These are phyloP conservation scores for Cuniculus paca DNA, from an alignment of 2,797 vertebrate genomes.

Conservation along the genomic window DNA sequence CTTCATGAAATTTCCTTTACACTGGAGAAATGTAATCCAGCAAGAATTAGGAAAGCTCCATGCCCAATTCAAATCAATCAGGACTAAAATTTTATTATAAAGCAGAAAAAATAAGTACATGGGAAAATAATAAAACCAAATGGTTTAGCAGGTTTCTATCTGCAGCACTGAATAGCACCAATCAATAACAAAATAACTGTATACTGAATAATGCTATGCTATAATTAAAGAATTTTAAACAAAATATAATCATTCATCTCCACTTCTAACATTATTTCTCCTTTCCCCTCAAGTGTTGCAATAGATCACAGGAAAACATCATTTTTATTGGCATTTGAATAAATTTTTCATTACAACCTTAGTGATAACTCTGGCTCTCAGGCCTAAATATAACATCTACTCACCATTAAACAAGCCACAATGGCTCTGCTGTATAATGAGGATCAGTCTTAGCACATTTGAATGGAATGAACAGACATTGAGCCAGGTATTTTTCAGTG, in stretches of 20 bases:
- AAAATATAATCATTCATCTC: conserved; percentile 30
- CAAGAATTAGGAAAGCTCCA: neutral
- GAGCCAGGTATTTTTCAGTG: neutral
- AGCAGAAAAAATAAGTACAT: neutral
- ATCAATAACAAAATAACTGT: neutral
- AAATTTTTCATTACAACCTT: conserved; percentile 26
- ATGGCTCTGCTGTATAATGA: neutral
- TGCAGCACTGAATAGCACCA: neutral
- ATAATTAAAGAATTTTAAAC: conserved; percentile 49
- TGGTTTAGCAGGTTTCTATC: neutral
- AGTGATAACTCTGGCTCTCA: conserved; percentile 27
- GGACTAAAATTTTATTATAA: conserved; percentile 27
- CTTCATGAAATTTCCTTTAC: neutral
- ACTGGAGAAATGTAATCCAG: neutral
- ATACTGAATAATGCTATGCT: neutral
- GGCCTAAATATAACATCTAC: conserved; percentile 33
- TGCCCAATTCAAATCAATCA: neutral
- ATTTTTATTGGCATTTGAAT: conserved; percentile 34
- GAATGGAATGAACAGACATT: conserved; percentile 20
- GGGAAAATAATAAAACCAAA: conserved; percentile 55
- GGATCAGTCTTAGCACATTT: neutral
- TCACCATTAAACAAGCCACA: conserved; percentile 54
- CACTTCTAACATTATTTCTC: conserved; percentile 26
- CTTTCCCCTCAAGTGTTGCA: neutral
- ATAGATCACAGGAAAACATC: neutral